Evolutionary conservation across 2,797 vertebrate species (phyloP), one percentile per base, ranked within the genome.

Genomic region (Pseudopleuronectes americanus): DNA sequence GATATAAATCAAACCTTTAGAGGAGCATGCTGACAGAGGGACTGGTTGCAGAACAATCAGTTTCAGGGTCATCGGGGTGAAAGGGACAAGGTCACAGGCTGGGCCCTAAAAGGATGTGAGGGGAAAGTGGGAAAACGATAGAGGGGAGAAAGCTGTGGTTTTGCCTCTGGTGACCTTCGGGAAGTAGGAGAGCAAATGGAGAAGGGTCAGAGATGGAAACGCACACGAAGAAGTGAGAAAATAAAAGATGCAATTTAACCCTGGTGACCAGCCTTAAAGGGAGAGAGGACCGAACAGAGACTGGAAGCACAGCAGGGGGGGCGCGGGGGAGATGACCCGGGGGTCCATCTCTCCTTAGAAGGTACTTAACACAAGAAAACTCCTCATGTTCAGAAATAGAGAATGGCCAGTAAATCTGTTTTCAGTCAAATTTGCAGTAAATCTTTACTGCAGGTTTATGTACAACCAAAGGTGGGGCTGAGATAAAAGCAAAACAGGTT

Each of bases 1-100:
- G 79, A 79, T 73, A 90, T 86, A 88, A 90, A 88, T 90, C 79
- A 89, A 80, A 67, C 64, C 74, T 67, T 48, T 65, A 41, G 76
- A 65, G 74, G 33, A 36, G 48, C 48, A n/a, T 1, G 38, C 68
- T 77, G 81, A 85, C 83, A 80, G 81, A 79, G 71, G 64, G 63
- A 63, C 67, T 41, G 59, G 68, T 75, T 7, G 3, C 68, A 71
- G 72, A 83, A 83, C 86, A 88, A 87, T 90, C 77, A 72, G 58
- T 67, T 77, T 14, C 59, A 70, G 59, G 69, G 70, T 83, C 77
- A 86, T 57, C 67, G 60, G 64, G 73, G 68, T 64, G 68, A 89
- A 86, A 77, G 66, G 66, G 66, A 80, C 61, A 77, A 81, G 85
- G 73, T 84, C 77, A 84, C 56, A 26, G 45, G 12, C 22, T 74